Conservation (phyloP, 2,113 vertebrate species). For the Cololabis saira region DNA sequence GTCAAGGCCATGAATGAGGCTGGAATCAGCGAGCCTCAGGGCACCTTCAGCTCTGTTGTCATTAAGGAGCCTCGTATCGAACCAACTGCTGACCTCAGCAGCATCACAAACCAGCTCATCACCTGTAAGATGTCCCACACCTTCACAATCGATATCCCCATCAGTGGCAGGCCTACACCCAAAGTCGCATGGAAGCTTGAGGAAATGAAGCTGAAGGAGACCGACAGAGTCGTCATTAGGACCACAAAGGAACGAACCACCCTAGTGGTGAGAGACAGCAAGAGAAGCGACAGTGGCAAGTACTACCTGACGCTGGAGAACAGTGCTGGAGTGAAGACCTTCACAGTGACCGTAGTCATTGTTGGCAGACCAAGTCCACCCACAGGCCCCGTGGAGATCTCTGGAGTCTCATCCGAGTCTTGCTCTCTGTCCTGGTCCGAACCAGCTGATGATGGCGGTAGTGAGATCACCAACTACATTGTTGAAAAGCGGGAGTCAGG, state of each 20-base stretch:
- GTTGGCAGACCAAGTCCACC: slow-evolving; percentile 91
- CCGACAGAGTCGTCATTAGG: slow-evolving; percentile 90
- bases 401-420: slow-evolving; percentile 93
- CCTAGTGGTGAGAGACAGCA: slow-evolving; percentile 91
- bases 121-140: slow-evolving; percentile 91
- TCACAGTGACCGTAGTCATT: slow-evolving; percentile 91
- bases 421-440: slow-evolving; percentile 92
- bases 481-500: slow-evolving; percentile 97
- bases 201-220: slow-evolving; percentile 98
- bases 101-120: slow-evolving; percentile 95
- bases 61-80: slow-evolving; percentile 97
- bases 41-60: slow-evolving; percentile 92
- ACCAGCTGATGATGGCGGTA: slow-evolving; percentile 92
- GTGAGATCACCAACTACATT: slow-evolving; percentile 94
- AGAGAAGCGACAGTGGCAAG: slow-evolving; percentile 96
- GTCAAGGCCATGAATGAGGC: slow-evolving; percentile 95
- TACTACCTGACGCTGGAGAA: slow-evolving; percentile 96
- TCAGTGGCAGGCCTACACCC: slow-evolving; percentile 93
- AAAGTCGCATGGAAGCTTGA: slow-evolving; percentile 98
- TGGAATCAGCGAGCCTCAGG: slow-evolving; percentile 93
- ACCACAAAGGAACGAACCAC: slow-evolving; percentile 91
- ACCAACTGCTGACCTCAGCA: slow-evolving; percentile 96
- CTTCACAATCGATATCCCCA: slow-evolving; percentile 95
- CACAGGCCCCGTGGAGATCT: slow-evolving; percentile 90
- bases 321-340: slow-evolving; percentile 91